Evolutionary conservation across 92 coral and sea anemone genomes (phyloP).

Genomic region (Micromussa lordhowensis): DNA sequence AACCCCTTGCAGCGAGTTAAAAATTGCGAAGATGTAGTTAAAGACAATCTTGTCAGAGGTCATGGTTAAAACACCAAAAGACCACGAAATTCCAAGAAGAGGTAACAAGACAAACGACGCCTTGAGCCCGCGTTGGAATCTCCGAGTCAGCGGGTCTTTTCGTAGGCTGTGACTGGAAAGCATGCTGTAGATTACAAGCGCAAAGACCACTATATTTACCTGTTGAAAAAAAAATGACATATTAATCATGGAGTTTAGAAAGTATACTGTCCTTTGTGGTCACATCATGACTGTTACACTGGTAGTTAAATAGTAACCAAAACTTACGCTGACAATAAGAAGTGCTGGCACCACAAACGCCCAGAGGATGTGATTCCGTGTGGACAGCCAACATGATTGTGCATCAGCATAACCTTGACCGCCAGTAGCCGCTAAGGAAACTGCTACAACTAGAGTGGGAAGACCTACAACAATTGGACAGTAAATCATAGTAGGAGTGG

Average conservation of each 20-base stretch:
- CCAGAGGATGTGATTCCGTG: constrained; percentile 67
- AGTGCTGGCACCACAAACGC: constrained; percentile 78
- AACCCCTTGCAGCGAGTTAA: constrained; percentile 76
- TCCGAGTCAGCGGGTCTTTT: constrained; percentile 48
- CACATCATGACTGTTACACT: not conserved
- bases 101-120: constrained; percentile 73
- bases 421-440: constrained; percentile 63
- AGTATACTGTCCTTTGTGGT: not conserved
- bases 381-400: constrained; percentile 65
- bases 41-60: constrained; percentile 62
- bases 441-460: constrained; percentile 65
- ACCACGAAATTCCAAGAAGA: constrained; percentile 77
- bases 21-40: constrained; percentile 74
- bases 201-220: constrained; percentile 54
- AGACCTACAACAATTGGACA: constrained; percentile 37
- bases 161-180: constrained; percentile 59
- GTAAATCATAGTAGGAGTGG: not conserved
- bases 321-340: constrained; percentile 36
- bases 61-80: constrained; percentile 73
- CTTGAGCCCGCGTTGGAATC: constrained; percentile 66
- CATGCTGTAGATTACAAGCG: constrained; percentile 63
- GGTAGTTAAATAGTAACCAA: not conserved
- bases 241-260: not conserved
- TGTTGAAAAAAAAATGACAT: not conserved
- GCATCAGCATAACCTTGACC: constrained; percentile 65